Evolutionary conservation across 2,113 vertebrate species (phyloP), one percentile per base, ranked within the genome.

Genomic region (Phycodurus eques): DNA sequence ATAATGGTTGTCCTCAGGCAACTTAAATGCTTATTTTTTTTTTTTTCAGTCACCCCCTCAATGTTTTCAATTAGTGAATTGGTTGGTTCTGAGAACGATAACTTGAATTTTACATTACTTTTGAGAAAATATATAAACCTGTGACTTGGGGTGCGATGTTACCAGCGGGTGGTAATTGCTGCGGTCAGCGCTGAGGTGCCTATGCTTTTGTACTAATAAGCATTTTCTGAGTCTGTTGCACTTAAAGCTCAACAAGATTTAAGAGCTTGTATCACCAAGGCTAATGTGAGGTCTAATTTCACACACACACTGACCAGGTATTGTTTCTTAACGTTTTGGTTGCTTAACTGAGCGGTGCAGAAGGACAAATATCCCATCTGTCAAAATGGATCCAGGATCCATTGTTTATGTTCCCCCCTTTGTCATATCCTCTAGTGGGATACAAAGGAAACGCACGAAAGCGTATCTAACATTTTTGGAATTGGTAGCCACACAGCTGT

Each of bases 401-500:
- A 57, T 49, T 44, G 78, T 86, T 81, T 90, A 27, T 87, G 80
- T 87, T 85, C 85, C 85, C 79, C 73, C 84, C 67, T 67, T 85
- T 46, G 84, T 83, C 79, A 76, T 85, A 78, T 77, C 73, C 85
- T 82, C 60, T 20, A 66, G 66, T 67, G 65, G 57, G 77, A 81
- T 81, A 47, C 83, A 75, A 75, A 77, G 65, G 56, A 35, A 84
- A 79, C 65, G 72, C 76, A 77, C 75, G 67, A 78, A 87, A 87
- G 84, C 81, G 80, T 88, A 79, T 87, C 84, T 86, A 75, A 73
- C 79, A 92, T 91, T 79, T 89, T 89, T 90, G 73, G 79, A 85
- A 86, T 83, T 81, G 86, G 70, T 80, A 79, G 77, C 62, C 60
- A 46, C 65, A 71, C 87, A 91, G 86, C 88, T 92, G 90, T 86